Percentiles rank a stretch among this genome's conserved stretches.
Evolutionary conservation across 2,797 vertebrate species (phyloP).

Genomic region (Melopsittacus undulatus): DNA sequence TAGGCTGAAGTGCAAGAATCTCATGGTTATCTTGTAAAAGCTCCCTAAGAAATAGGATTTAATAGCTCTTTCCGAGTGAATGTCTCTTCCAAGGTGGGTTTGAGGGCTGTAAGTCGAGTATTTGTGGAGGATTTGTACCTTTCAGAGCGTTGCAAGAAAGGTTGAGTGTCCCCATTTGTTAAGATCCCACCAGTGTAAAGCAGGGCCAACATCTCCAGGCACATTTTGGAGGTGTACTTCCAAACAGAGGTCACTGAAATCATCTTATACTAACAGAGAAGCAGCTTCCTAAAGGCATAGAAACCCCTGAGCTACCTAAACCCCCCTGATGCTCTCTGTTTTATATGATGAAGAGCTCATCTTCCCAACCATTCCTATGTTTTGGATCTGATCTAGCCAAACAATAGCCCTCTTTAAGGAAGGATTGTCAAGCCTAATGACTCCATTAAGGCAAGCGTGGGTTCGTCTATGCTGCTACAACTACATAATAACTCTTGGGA

Average conservation of each 20-base stretch:
- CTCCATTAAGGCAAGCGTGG: not conserved
- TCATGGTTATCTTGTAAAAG: not conserved
- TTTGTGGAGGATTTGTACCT: not conserved
- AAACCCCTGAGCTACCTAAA: not conserved
- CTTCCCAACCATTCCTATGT: not conserved
- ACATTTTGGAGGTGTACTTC: not conserved
- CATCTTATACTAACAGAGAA: not conserved
- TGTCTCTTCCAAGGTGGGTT: not conserved
- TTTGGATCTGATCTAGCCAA: not conserved
- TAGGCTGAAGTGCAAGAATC: not conserved
- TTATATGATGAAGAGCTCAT: not conserved
- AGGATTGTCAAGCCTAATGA: not conserved
- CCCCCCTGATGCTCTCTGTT: not conserved
- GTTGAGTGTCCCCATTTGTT: not conserved
- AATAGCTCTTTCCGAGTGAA: not conserved
- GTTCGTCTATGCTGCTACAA: not conserved
- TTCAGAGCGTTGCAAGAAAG: not conserved
- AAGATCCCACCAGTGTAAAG: not conserved
- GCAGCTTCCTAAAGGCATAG: not conserved
- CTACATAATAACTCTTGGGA: constrained; percentile 19
- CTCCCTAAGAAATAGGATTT: not conserved
- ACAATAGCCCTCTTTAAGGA: not conserved
- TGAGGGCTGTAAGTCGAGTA: not conserved
- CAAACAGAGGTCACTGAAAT: not conserved
- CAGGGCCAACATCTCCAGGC: not conserved